A percentile compares a stretch with the other conserved stretches of the same genome.
phyloP scores from a whole-genome alignment of 2,797 vertebrate genomes.

The Chaetodon trifasciatus region DNA sequence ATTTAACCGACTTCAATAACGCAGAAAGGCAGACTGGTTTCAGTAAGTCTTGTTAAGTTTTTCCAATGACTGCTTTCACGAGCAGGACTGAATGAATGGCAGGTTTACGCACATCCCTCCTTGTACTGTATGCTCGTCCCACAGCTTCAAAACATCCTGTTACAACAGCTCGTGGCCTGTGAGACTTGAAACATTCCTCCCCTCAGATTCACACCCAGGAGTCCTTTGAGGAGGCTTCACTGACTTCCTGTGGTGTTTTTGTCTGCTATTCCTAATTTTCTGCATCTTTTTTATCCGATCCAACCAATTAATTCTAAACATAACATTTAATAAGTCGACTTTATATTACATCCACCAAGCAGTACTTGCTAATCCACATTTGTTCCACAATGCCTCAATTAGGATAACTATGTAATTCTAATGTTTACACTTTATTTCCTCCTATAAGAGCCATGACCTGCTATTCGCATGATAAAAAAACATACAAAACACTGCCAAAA shows the following conservation, averaged over 20 bases:
- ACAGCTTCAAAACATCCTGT: constrained; percentile 8
- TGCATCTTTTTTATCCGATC: neutral
- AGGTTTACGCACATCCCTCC: neutral
- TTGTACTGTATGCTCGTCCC: neutral
- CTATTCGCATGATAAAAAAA: neutral
- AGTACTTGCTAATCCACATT: neutral
- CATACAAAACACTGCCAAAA: neutral
- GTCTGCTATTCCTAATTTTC: neutral
- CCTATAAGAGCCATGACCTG: neutral
- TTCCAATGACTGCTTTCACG: constrained; percentile 29
- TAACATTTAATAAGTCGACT: neutral
- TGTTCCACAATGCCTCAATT: neutral
- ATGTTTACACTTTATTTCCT: neutral
- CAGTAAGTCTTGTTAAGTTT: constrained; percentile 39
- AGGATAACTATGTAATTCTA: neutral
- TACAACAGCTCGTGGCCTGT: neutral
- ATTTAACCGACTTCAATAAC: constrained; percentile 48
- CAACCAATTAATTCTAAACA: neutral
- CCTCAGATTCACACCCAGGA: neutral
- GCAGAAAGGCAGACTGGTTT: constrained; percentile 38
- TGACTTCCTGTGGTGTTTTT: neutral
- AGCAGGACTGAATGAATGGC: constrained; percentile 5
- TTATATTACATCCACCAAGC: neutral
- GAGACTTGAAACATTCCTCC: neutral
- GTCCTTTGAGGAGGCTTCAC: neutral